These are phyloP conservation scores for Apocheima hispidaria DNA, from an alignment of 2,888 invertebrate species.

Conservation along the genomic window DNA sequence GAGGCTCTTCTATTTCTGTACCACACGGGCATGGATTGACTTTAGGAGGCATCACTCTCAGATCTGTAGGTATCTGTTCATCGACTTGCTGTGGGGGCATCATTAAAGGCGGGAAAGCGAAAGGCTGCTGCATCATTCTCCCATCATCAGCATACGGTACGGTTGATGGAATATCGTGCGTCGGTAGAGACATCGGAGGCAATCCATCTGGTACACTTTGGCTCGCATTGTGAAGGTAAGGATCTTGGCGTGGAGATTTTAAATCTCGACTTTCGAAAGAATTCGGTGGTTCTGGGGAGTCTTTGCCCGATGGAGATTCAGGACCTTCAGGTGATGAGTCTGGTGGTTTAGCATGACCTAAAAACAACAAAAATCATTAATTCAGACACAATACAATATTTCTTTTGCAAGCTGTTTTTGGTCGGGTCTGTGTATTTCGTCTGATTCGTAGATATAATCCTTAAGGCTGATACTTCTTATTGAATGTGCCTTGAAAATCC, in stretches of 20 bases:
- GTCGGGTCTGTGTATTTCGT: no score
- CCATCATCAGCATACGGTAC: constrained; percentile 71
- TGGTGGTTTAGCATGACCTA: constrained; percentile 78
- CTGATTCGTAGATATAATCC: no score
- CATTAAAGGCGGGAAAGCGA: constrained; percentile 70
- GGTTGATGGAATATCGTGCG: constrained; percentile 67
- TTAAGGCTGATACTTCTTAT: no score
- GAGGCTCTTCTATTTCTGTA: constrained; percentile 66
- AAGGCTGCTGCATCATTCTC: constrained; percentile 70
- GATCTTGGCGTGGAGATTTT: constrained; percentile 72
- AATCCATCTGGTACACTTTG: constrained; percentile 61
- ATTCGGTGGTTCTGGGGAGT: constrained; percentile 70
- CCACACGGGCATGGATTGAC: constrained; percentile 66
- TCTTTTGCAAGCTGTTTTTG: no score
- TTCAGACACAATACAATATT: no score
- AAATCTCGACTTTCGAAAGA: constrained; percentile 67
- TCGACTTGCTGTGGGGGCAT: constrained; percentile 69
- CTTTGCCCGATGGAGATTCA: constrained; percentile 75
- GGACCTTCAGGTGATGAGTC: constrained; percentile 78
- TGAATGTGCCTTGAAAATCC: no score
- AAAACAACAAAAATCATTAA: constrained; percentile 30
- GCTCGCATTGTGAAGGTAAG: constrained; percentile 67
- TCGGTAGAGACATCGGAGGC: constrained; percentile 50
- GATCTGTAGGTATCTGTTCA: constrained; percentile 76
- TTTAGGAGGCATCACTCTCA: constrained; percentile 71